These are phyloP conservation scores for Hymenopus coronatus DNA, from an alignment of 2,888 invertebrate species.

Conservation along the genomic window DNA sequence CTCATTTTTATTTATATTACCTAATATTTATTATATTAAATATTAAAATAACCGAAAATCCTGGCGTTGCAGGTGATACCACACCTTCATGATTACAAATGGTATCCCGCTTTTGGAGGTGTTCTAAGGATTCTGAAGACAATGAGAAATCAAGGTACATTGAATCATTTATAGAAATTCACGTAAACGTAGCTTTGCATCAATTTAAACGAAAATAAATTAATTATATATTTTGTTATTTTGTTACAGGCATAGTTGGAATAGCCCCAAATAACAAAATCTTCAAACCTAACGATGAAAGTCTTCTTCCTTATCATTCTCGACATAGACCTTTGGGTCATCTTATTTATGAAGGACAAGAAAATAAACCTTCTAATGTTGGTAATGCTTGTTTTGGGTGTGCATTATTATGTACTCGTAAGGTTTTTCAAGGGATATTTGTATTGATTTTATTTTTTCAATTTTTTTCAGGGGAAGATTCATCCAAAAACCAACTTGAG, in stretches of 20 bases:
- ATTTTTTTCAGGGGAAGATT: neutral
- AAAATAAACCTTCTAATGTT: neutral
- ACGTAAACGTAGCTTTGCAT: neutral
- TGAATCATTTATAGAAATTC: neutral
- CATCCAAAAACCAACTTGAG: neutral
- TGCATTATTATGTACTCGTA: neutral
- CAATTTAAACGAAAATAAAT: neutral
- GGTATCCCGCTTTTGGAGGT: neutral
- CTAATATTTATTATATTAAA: too few relatives aligned
- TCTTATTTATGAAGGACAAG: neutral
- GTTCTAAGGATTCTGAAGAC: neutral
- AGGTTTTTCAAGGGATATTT: neutral
- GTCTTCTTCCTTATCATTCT: neutral
- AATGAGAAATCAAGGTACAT: neutral
- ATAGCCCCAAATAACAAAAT: neutral
- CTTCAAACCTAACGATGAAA: neutral
- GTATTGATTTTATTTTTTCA: neutral
- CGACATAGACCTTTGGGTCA: neutral
- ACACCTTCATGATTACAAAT: neutral
- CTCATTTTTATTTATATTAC: too few relatives aligned
- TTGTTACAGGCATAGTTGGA: neutral
- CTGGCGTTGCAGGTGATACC: neutral
- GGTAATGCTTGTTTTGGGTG: neutral
- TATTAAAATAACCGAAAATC: neutral
- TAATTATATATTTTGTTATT: neutral